Percentiles rank a stretch among this genome's conserved stretches.
Conservation (phyloP, 2,888 invertebrate genomes). For the Hypena proboscidalis region DNA sequence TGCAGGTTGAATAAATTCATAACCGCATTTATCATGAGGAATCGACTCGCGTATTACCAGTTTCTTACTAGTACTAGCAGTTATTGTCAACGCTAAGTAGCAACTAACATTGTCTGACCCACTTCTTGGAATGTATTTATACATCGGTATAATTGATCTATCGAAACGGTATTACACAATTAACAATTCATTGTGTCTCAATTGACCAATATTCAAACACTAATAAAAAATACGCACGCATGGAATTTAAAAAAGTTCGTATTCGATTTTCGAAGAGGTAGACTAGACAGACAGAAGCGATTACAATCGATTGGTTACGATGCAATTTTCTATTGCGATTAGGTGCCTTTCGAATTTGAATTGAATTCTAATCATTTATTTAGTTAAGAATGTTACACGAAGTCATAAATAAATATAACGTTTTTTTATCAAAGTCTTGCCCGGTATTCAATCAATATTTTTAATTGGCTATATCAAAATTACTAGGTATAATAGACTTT, state of each 20-base stretch:
- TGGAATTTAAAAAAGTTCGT: slow-evolving; percentile 31
- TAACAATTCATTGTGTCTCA: slow-evolving; percentile 38
- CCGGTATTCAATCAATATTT: slow-evolving; percentile 13
- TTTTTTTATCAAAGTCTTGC: slow-evolving; percentile 16
- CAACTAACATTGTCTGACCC: slow-evolving; percentile 29
- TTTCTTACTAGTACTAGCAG: slow-evolving; percentile 16
- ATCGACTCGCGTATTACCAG: slow-evolving; percentile 5
- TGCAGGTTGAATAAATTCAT: slow-evolving; percentile 6
- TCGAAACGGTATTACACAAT: slow-evolving; percentile 34
- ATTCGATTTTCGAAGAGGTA: slow-evolving; percentile 31
- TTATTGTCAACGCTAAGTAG: slow-evolving; percentile 32
- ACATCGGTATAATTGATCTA: slow-evolving; percentile 34
- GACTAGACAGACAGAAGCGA: slow-evolving; percentile 25
- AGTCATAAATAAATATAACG: slow-evolving; percentile 21
- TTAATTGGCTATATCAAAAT: too few relatives aligned
- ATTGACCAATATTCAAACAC: slow-evolving; percentile 19
- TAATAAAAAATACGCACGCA: slow-evolving; percentile 35
- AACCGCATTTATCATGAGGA: slow-evolving; percentile 8
- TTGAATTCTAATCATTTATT: slow-evolving; percentile 36
- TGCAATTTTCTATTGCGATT: slow-evolving; percentile 34
- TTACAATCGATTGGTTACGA: slow-evolving; percentile 37
- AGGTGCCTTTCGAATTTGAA: slow-evolving; percentile 24
- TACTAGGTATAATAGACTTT: too few relatives aligned
- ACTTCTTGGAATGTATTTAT: slow-evolving; percentile 32
- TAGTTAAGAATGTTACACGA: slow-evolving; percentile 40